A percentile compares a stretch with the other conserved stretches of the same genome.
Evolutionary conservation across 2,113 vertebrate genomes (phyloP).

Genomic region (Xiphophorus hellerii): DNA sequence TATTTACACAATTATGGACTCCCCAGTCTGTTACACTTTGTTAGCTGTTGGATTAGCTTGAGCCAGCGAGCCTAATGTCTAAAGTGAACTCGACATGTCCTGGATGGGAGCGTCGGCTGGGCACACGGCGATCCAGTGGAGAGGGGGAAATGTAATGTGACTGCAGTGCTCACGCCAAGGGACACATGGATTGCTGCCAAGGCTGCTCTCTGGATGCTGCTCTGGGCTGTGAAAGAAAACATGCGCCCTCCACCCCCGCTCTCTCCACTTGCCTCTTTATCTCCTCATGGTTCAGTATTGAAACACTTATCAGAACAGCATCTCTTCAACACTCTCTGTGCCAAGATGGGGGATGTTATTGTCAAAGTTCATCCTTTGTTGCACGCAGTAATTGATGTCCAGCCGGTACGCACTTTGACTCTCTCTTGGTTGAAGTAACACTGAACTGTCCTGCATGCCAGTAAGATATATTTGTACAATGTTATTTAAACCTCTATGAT

Average conservation of each 20-base stretch:
- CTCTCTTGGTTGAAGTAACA: slow-evolving; percentile 38
- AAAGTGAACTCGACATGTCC: slow-evolving; percentile 69
- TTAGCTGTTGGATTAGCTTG: slow-evolving; percentile 61
- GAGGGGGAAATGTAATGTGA: slow-evolving; percentile 74
- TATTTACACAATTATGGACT: slow-evolving; percentile 67
- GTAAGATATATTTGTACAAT: slow-evolving; percentile 63
- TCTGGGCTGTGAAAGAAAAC: slow-evolving; percentile 57
- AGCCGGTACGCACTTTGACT: slow-evolving; percentile 17
- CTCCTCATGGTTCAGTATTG: slow-evolving; percentile 47
- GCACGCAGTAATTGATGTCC: slow-evolving; percentile 51
- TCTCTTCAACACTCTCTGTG: slow-evolving; percentile 32
- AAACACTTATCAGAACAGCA: slow-evolving; percentile 61
- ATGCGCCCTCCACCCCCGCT: slow-evolving; percentile 19
- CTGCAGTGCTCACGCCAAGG: slow-evolving; percentile 67
- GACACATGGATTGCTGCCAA: slow-evolving; percentile 69
- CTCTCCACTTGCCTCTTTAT: slow-evolving; percentile 31
- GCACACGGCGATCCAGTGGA: slow-evolving; percentile 59
- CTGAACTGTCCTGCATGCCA: slow-evolving; percentile 52
- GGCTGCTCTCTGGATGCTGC: slow-evolving; percentile 58
- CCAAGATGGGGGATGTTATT: slow-evolving; percentile 52
- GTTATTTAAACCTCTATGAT: slow-evolving; percentile 48
- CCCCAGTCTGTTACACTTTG: slow-evolving; percentile 63
- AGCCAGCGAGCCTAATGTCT: slow-evolving; percentile 61
- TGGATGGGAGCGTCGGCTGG: slow-evolving; percentile 65
- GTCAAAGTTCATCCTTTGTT: slow-evolving; percentile 62